Evolutionary conservation across 2,888 invertebrate species (phyloP), one percentile per base, ranked within the genome.

Genomic region (Dynastes tityus): DNA sequence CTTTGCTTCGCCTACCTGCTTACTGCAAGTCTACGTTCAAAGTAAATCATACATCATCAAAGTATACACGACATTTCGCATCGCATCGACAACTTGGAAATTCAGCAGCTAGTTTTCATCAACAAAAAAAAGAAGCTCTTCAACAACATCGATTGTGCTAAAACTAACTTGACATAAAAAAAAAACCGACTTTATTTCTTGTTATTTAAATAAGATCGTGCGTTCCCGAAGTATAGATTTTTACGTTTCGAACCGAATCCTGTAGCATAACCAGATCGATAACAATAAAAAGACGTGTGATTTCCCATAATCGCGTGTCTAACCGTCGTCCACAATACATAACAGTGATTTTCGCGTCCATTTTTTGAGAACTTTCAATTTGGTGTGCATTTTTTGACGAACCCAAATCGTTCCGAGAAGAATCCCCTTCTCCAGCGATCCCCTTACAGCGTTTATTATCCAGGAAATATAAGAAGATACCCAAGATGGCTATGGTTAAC

Each of bases 401-500:
- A 45, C 29, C 32, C 63, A 29, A 11, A 13, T 32, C 29, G 32
- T n/a, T 68, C 40, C 40, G n/a, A 40, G 45, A 45, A 45, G 8
- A 45, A 6, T 45, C 45, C 6, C 8, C 45, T 45, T 45, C 11
- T 11, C 11, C 45, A 11, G 45, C 45, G 45, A 45, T 45, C 45
- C 45, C 9, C 11, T 11, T 45, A 37, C 11, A 45, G 32, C 45
- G 8, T 45, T 45, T 45, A 45, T 58, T 6, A 22, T 22, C 55
- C 8, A 22, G 16, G 6, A 58, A 58, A 58, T 22, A 8, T 58
- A 8, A 3, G 55, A 58, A 58, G 55, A 58, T 16, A 68, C 8
- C 32, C 84, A 88, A 87, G 85, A 92, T 92, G 94, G 96, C 96
- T 90, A 97, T 97, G 95, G 96, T 97, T 90, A 97, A 96, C 92